Base-by-base conservation (phyloP, 2,797 vertebrate genomes). In the Antrozous pallidus region DNA sequence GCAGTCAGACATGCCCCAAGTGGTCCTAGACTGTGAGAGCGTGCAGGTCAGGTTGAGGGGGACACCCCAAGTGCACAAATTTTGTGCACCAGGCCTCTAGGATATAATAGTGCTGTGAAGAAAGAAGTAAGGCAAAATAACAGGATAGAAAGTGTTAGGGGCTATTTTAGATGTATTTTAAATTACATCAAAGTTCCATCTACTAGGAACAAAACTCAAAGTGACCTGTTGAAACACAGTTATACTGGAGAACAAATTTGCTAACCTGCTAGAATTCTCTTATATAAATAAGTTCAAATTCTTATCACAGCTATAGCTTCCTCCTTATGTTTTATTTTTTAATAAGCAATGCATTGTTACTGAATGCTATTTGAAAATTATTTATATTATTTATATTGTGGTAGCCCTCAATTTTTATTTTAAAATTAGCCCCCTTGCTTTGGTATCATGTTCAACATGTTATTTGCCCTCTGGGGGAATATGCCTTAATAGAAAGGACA, bases 201-300 rank as follows among this genome's bases (percentile, higher is more conserved):
- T 63, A 33, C n/a, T 82, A 33, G 49, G 84, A 78, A 45, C 20
- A 77, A 69, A 47, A 78, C 24, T 81, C 40, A 84, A 71, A 93
- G 54, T 33, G 65, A 71, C 56, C 75, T 80, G 45, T 26, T 80
- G 51, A 91, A 83, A 75, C 33, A 67, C 13, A 85, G 51, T 40
- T 71, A 9, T 33, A 26, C 6, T 67, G 26, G 16, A 58, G 18
- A 77, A 74, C 16, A 78, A 47, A 65, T 49, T 22, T 74, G n/a
- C 63, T 70, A 92, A 67, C 42, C 42, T 75, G 33, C 20, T 89
- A 79, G 89, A 54, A 83, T 86, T 78, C 38, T 71, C 83, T 94
- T 81, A 78, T 8, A 36, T 7, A 63, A 71, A 80, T 80, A 95
- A 85, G 51, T 49, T 33, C 42, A 70, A 45, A 73, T 78, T 85